These are phyloP conservation scores for Tamias sibiricus DNA, from an alignment of 2,113 vertebrate species.

Conservation along the genomic window DNA sequence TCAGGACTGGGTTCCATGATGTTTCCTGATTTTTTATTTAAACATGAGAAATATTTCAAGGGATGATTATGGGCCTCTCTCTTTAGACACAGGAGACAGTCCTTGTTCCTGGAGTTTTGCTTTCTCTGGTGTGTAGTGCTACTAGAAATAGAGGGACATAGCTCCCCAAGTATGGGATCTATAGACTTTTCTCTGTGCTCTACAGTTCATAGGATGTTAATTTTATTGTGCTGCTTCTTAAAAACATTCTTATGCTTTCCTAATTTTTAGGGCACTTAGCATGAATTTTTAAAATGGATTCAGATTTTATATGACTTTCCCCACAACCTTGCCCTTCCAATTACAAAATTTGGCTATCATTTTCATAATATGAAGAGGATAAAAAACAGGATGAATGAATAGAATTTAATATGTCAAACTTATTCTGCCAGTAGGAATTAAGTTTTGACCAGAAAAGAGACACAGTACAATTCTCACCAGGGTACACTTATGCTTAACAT, in stretches of 20 bases:
- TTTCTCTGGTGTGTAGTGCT: neutral
- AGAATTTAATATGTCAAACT: neutral
- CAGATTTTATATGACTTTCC: neutral
- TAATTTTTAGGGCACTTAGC: neutral
- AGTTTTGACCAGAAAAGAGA: neutral
- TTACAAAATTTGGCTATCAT: neutral
- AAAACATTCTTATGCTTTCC: neutral
- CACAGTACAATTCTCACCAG: neutral
- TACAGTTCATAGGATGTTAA: neutral
- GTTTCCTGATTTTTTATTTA: constrained; percentile 25
- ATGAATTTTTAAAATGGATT: neutral
- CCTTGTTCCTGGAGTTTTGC: neutral
- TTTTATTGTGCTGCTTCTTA: neutral
- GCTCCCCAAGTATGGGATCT: neutral
- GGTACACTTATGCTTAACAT: neutral
- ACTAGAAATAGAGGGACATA: neutral
- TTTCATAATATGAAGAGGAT: neutral
- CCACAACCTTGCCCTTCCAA: neutral
- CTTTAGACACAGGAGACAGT: neutral
- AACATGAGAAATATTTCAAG: neutral
- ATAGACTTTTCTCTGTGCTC: neutral
- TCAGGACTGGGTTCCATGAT: neutral
- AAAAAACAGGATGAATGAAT: neutral
- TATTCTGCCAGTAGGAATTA: neutral
- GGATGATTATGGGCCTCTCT: neutral